phyloP scores from a whole-genome alignment of 2,113 vertebrate genomes.

The Chaetodon auriga region DNA sequence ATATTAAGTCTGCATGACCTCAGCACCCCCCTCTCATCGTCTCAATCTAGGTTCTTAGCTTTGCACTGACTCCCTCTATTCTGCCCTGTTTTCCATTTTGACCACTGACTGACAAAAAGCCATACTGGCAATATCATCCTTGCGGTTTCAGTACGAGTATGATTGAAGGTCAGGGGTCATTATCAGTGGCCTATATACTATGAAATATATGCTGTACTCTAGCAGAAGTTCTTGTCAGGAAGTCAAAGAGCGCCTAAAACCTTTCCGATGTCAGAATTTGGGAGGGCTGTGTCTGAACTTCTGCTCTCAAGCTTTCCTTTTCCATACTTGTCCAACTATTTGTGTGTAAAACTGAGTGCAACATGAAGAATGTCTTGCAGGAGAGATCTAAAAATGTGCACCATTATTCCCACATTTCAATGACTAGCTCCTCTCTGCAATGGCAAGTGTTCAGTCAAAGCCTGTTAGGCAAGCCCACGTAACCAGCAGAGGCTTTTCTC shows the following conservation, averaged over 20 bases:
- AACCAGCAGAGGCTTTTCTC: no score
- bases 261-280: no score
- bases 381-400: background rate
- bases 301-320: background rate
- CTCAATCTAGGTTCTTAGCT: constrained; percentile 12
- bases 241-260: background rate
- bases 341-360: background rate
- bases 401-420: background rate
- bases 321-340: background rate
- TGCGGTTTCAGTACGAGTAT: background rate
- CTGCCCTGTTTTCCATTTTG: constrained; percentile 36
- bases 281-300: background rate
- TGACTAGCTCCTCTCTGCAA: background rate
- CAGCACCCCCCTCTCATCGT: constrained; percentile 40
- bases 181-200: background rate
- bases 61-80: background rate
- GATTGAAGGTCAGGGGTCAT: constrained; percentile 3
- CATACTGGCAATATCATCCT: background rate
- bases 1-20: constrained; percentile 43
- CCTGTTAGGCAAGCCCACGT: background rate
- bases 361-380: background rate
- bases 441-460: background rate
- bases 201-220: background rate
- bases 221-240: background rate
- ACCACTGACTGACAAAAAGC: constrained; percentile 21